A percentile compares a stretch with the other conserved stretches of the same genome.
These are phyloP conservation scores for Dicentrarchus labrax DNA, from an alignment of 2,113 vertebrate species.

Conservation along the genomic window DNA sequence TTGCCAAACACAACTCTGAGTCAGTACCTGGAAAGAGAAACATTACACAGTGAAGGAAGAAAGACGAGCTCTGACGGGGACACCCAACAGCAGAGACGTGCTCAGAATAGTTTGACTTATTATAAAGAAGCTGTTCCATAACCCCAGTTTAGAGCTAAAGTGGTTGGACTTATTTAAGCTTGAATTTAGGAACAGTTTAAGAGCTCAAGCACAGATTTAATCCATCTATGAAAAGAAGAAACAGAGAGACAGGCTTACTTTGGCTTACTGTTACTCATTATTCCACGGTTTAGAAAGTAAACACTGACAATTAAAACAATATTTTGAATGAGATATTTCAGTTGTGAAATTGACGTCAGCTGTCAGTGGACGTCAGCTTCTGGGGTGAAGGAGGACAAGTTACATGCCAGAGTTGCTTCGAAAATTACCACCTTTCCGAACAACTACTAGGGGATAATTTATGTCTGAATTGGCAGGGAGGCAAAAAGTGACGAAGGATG, in stretches of 20 bases:
- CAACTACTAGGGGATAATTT: background rate
- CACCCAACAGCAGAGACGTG: background rate
- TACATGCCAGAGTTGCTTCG: background rate
- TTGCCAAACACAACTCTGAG: background rate
- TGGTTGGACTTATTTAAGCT: background rate
- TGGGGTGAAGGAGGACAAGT: background rate
- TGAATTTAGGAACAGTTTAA: background rate
- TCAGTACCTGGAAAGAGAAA: background rate
- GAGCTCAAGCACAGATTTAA: background rate
- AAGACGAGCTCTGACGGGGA: background rate
- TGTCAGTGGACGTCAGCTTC: background rate
- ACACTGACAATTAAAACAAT: background rate
- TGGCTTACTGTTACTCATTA: background rate
- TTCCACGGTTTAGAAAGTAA: background rate
- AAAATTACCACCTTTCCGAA: slow-evolving; percentile 7
- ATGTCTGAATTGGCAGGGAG: background rate
- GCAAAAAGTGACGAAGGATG: background rate
- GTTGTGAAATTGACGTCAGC: background rate
- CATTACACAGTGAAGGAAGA: background rate
- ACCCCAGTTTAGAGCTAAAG: background rate
- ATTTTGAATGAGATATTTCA: background rate
- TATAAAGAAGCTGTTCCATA: background rate
- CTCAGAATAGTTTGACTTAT: background rate
- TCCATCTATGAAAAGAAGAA: background rate
- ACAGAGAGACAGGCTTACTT: no score